phyloP scores from a whole-genome alignment of 1,140 invertebrate species.

The Pemphigus obesinymphae region DNA sequence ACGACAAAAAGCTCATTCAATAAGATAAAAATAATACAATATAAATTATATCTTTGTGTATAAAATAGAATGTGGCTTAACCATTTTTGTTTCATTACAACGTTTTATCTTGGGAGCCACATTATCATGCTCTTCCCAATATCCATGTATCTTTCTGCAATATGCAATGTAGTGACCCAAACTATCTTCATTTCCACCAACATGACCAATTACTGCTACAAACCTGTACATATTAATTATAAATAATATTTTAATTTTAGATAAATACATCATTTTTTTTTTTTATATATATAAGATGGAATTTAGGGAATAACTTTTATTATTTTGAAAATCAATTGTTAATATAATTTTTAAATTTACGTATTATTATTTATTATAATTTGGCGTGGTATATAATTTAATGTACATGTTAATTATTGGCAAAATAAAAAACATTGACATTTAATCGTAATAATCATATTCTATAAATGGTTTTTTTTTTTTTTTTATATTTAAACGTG shows the following conservation, averaged over 20 bases:
- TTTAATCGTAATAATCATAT: too few relatives aligned
- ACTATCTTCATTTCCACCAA: neutral
- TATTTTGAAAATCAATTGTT: neutral
- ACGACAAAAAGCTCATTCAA: too few relatives aligned
- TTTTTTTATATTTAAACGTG: too few relatives aligned
- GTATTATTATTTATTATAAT: neutral
- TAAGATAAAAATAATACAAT: neutral
- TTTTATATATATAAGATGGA: neutral
- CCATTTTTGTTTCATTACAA: neutral
- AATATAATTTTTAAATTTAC: neutral
- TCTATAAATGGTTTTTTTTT: too few relatives aligned
- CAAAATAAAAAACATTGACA: too few relatives aligned
- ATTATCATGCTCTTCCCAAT: too few relatives aligned
- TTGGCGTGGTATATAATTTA: neutral
- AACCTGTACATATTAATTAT: neutral
- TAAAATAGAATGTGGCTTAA: neutral
- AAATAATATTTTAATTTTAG: neutral
- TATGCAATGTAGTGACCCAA: neutral
- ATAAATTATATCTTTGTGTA: neutral
- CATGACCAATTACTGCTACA: neutral
- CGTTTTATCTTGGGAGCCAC: neutral
- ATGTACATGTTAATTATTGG: neutral
- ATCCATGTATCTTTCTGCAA: neutral
- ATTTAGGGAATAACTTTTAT: neutral
- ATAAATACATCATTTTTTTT: neutral